These are phyloP conservation scores for Lasioglossum lativentre DNA, from an alignment of 2,888 invertebrate genomes.

Conservation along the genomic window DNA sequence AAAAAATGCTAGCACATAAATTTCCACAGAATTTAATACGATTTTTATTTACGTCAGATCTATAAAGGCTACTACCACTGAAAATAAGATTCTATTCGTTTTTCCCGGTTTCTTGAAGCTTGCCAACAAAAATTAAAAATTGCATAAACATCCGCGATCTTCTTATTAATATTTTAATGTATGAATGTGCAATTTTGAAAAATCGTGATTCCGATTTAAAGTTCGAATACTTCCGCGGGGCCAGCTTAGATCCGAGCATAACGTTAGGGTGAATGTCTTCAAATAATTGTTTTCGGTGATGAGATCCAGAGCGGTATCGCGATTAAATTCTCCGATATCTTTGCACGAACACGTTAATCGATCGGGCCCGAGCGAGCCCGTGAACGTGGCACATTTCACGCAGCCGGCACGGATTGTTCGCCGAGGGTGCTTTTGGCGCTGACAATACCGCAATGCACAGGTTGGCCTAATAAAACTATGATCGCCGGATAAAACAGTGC, in stretches of 20 bases:
- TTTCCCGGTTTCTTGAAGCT: no score
- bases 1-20: no score
- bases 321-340: slow-evolving; percentile 27
- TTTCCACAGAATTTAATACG: no score
- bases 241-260: not conserved
- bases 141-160: no score
- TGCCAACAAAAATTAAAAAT: no score
- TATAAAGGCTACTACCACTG: no score
- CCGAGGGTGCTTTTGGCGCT: slow-evolving; percentile 72
- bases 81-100: no score
- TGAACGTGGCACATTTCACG: slow-evolving; percentile 64
- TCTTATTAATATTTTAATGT: no score
- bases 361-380: slow-evolving; percentile 32
- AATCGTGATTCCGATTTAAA: not conserved
- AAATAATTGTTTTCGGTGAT: not conserved
- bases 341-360: slow-evolving; percentile 52
- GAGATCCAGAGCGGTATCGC: not conserved
- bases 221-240: not conserved
- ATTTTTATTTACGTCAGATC: no score
- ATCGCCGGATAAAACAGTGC: slow-evolving; percentile 82
- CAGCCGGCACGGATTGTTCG: slow-evolving; percentile 67
- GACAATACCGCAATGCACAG: slow-evolving; percentile 80
- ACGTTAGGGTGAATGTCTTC: not conserved
- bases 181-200: not conserved
- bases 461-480: slow-evolving; percentile 83